These are phyloP conservation scores for Heteromormyrus szaboi DNA, from an alignment of 2,797 vertebrate genomes.

Conservation along the genomic window DNA sequence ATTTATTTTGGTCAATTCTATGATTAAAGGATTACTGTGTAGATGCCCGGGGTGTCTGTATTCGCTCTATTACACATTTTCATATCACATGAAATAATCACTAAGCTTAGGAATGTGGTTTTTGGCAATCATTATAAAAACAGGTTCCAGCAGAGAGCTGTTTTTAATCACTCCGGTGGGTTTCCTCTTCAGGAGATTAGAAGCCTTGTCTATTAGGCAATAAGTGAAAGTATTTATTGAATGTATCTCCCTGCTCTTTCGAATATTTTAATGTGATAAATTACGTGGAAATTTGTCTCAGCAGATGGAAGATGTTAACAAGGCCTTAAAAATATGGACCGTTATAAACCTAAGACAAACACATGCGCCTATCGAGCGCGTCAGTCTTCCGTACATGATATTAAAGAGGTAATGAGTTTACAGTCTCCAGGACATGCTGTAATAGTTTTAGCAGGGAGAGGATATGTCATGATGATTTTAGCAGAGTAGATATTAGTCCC, in stretches of 20 bases:
- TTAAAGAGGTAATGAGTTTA: conserved; percentile 47
- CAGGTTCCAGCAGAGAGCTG: conserved; percentile 52
- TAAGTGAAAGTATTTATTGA: not conserved
- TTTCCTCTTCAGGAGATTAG: not conserved
- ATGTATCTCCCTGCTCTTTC: not conserved
- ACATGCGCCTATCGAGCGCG: not conserved
- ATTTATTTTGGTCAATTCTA: conserved; percentile 64
- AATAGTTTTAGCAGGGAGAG: conserved; percentile 3
- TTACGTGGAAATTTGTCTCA: not conserved
- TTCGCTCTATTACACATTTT: conserved; percentile 58
- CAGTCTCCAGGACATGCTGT: conserved; percentile 50
- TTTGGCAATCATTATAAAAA: conserved; percentile 47
- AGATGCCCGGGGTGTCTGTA: conserved; percentile 55
- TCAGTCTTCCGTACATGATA: not conserved
- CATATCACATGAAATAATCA: conserved; percentile 56
- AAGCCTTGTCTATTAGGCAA: not conserved
- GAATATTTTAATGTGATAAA: not conserved
- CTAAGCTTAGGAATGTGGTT: conserved; percentile 33
- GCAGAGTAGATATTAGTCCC: conserved; percentile 39
- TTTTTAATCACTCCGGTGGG: conserved; percentile 3
- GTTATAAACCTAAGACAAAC: not conserved
- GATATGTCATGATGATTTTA: conserved; percentile 51
- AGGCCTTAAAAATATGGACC: not conserved
- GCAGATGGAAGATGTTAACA: not conserved
- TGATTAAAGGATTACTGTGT: conserved; percentile 54